Conservation (phyloP, 1,140 invertebrate species). For the Drosophila pectinifera region DNA sequence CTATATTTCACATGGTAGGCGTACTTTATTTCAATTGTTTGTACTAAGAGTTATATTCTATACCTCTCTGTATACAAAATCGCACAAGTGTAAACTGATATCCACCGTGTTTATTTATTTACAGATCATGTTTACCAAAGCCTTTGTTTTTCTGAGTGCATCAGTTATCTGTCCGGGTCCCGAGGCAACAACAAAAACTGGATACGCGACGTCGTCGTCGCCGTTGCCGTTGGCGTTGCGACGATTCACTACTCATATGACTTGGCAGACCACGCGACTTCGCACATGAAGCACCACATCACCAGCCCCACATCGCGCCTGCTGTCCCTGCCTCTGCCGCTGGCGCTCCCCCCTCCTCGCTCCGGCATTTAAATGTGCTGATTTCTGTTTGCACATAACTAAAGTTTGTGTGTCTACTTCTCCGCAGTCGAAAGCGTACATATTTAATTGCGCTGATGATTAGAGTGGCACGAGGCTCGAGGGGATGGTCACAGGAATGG, state of each 20-base stretch:
- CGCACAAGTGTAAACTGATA: constrained; percentile 4
- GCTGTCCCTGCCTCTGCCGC: background rate
- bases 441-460: constrained; percentile 37
- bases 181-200: constrained; percentile 49
- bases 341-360: constrained; percentile 4
- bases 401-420: constrained; percentile 42
- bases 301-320: constrained; percentile 30
- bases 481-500: constrained; percentile 11
- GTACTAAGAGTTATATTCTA: background rate
- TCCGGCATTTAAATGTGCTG: constrained; percentile 49
- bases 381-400: constrained; percentile 55
- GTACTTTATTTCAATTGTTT: too few species aligned
- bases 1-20: too few species aligned
- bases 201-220: constrained; percentile 28
- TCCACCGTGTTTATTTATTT: background rate
- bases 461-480: constrained; percentile 15
- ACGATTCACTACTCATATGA: constrained; percentile 82
- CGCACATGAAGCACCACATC: constrained; percentile 62
- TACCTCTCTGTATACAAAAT: background rate
- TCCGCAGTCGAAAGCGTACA: constrained; percentile 35
- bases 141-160: constrained; percentile 29
- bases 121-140: constrained; percentile 10
- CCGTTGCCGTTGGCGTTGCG: too few species aligned
- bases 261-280: constrained; percentile 82
- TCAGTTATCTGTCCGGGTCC: constrained; percentile 33